phyloP scores from a whole-genome alignment of 2,113 vertebrate species.

The Candoia aspera region DNA sequence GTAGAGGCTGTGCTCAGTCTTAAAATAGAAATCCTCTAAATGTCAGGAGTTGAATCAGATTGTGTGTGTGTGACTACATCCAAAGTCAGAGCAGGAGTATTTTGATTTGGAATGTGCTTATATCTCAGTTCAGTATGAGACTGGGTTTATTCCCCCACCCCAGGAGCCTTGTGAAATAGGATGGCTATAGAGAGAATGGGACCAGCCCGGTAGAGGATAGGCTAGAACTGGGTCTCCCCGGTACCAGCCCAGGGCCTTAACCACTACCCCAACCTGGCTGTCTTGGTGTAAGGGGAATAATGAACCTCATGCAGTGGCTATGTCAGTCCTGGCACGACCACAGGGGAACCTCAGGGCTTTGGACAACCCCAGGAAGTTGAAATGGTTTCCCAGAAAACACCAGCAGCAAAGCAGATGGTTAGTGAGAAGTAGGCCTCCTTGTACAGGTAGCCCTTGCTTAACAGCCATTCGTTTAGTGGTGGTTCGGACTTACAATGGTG shows the following conservation, averaged over 20 bases:
- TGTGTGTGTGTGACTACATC: not conserved
- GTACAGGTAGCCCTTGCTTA: too few species aligned
- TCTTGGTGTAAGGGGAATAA: slow-evolving; percentile 14
- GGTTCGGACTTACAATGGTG: too few species aligned
- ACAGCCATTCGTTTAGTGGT: too few species aligned
- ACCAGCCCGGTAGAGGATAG: not conserved
- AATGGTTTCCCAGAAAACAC: not conserved
- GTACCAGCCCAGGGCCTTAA: not conserved
- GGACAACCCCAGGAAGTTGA: not conserved
- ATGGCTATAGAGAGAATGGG: not conserved
- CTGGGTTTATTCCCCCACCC: too few species aligned
- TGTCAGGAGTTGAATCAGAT: slow-evolving; percentile 23
- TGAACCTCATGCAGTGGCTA: not conserved
- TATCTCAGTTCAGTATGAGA: not conserved
- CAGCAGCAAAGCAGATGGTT: not conserved
- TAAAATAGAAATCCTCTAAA: not conserved
- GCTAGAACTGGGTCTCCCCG: too few species aligned
- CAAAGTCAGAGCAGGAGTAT: not conserved
- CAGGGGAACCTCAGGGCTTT: too few species aligned
- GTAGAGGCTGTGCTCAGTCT: not conserved
- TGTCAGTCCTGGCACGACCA: not conserved
- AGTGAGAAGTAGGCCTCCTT: not conserved
- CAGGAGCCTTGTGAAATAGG: not conserved
- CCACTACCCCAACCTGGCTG: not conserved
- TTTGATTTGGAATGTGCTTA: not conserved